Conservation (phyloP, 2,113 vertebrate species). For the Gulo gulo region DNA sequence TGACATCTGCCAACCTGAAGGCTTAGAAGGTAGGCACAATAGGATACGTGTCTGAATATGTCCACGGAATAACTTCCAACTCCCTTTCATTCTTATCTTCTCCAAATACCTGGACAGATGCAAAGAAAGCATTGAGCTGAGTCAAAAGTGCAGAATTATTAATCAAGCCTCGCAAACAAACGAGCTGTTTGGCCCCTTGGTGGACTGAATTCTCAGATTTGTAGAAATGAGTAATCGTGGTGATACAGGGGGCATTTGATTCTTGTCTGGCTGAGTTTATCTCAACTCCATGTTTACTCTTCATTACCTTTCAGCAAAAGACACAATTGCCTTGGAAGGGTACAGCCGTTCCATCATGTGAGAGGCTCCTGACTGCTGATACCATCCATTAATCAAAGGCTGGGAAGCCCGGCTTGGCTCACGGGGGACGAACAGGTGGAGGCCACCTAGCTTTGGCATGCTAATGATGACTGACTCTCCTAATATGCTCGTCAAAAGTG, state of each 20-base stretch:
- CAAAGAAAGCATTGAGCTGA: slow-evolving; percentile 84
- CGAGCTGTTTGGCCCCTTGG: slow-evolving; percentile 28
- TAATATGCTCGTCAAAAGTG: slow-evolving; percentile 62
- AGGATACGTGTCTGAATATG: slow-evolving; percentile 63
- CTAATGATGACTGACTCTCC: slow-evolving; percentile 54
- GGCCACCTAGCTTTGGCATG: slow-evolving; percentile 55
- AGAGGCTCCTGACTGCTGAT: slow-evolving; percentile 66
- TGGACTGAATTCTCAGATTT: slow-evolving; percentile 47
- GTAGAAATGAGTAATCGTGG: slow-evolving; percentile 49
- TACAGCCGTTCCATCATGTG: neutral
- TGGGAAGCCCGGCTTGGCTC: neutral
- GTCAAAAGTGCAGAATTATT: slow-evolving; percentile 89
- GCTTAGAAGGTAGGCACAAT: slow-evolving; percentile 46
- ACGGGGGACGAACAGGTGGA: slow-evolving; percentile 22
- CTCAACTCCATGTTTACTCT: slow-evolving; percentile 71
- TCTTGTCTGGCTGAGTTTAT: slow-evolving; percentile 72
- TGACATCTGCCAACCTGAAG: slow-evolving; percentile 57
- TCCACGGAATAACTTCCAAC: slow-evolving; percentile 71
- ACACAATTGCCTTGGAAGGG: slow-evolving; percentile 62
- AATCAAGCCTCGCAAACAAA: slow-evolving; percentile 88
- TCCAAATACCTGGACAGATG: slow-evolving; percentile 79
- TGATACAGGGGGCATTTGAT: neutral
- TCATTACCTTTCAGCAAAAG: slow-evolving; percentile 70
- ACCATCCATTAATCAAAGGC: slow-evolving; percentile 73
- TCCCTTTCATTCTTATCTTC: slow-evolving; percentile 79